phyloP scores from a whole-genome alignment of 2,113 vertebrate genomes.

The Poeciliopsis occidentalis region DNA sequence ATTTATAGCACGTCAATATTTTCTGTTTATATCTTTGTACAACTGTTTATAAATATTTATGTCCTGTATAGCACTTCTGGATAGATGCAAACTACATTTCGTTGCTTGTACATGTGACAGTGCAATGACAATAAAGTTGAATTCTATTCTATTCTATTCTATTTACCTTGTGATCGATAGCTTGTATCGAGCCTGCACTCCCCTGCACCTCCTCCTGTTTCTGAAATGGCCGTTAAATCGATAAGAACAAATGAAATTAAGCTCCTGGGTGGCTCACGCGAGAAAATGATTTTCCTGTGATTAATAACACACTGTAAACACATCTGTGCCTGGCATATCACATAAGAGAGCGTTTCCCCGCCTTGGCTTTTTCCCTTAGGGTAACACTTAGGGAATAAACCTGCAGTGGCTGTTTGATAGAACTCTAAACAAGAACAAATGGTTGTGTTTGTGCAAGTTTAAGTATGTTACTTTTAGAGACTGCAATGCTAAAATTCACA shows the following conservation, averaged over 20 bases:
- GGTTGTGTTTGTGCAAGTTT: constrained; percentile 55
- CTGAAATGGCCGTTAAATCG: constrained; percentile 77
- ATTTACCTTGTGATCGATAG: constrained; percentile 76
- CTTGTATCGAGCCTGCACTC: constrained; percentile 63
- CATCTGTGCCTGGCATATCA: constrained; percentile 55
- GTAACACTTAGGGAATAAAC: constrained; percentile 54
- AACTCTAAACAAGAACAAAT: constrained; percentile 58
- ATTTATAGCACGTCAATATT: no score
- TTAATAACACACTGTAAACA: constrained; percentile 77
- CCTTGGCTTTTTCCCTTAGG: constrained; percentile 52
- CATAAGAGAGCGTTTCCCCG: constrained; percentile 63
- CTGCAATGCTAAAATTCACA: constrained; percentile 10
- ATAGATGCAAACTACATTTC: no score
- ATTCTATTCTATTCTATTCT: no score
- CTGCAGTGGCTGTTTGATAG: constrained; percentile 48
- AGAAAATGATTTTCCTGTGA: constrained; percentile 74
- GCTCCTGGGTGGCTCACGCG: constrained; percentile 69
- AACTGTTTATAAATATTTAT: no score
- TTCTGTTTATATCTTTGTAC: no score
- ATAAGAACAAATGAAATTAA: constrained; percentile 80
- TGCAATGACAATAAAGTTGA: no score
- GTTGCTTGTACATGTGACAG: no score
- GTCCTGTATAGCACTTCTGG: no score
- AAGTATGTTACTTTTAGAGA: constrained; percentile 34
- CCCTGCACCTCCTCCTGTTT: constrained; percentile 50